Base-by-base conservation (phyloP, 2,113 vertebrate species). In the Tachuris rubrigastra region DNA sequence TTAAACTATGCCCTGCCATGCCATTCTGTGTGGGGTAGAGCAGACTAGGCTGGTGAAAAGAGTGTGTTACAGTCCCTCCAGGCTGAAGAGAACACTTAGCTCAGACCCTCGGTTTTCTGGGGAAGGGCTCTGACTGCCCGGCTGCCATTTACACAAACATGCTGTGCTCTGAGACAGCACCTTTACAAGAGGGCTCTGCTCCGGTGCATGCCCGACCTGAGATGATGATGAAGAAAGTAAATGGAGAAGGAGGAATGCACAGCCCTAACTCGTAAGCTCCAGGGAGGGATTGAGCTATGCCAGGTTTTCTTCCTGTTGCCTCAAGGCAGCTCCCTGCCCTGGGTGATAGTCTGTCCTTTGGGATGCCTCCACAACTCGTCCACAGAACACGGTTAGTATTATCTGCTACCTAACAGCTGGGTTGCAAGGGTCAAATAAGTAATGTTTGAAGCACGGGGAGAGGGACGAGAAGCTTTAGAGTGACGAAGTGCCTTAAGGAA, bases 71-170 rank as follows among this genome's bases (percentile, higher is more conserved):
- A 5, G 31, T 31, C 31, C 50, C 37, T 84, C 20, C 37, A 10
- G n/a, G 41, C 31, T 20, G 59, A 85, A 68, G 21, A 77, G 37
- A 73, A 22, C 0, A 2, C 21, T 55, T 46, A 52, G 7, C 30
- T 84, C 28, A 78, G 58, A 52, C 27, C 8, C 47, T n/a, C n/a
- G 10, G 1, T 35, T 58, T 77, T 41, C 44, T 69, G 19, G 41
- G 37, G 9, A 50, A 69, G 46, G 42, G 35, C 31, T 87, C 21
- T 76, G 63, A 39, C 18, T 20, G 6, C 52, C 30, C 0, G 0
- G 16, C n/a, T 87, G 24, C 31, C 42, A 18, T 33, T 72, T 37
- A 42, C 3, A 16, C 0, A 16, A 0, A 2, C 5, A 1, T n/a
- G 42, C 42, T 23, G 18, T 0, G 1, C 63, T 67, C 53, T 18